Evolutionary conservation across 2,797 vertebrate species (phyloP).

Genomic region (Pseudomugil tenellus): DNA sequence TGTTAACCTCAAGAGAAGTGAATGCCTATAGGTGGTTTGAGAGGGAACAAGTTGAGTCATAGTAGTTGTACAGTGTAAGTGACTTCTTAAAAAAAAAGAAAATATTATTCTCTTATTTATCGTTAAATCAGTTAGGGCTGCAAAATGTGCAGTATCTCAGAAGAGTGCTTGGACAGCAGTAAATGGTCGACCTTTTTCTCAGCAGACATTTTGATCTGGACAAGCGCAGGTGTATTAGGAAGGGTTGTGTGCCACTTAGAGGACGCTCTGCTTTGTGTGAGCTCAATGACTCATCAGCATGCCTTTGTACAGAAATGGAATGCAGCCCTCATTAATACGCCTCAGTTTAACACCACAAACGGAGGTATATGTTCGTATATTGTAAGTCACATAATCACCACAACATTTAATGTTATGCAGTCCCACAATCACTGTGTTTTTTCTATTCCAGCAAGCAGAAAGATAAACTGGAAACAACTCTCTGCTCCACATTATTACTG

Average conservation of each 20-base stretch:
- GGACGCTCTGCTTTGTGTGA: background rate
- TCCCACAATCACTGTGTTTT: background rate
- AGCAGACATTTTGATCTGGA: background rate
- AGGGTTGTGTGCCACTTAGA: background rate
- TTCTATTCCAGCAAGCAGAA: background rate
- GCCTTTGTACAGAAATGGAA: background rate
- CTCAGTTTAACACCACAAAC: background rate
- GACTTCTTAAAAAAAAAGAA: conserved; percentile 11
- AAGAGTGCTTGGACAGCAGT: background rate
- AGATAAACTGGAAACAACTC: background rate
- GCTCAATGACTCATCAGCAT: background rate
- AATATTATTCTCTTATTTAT: background rate
- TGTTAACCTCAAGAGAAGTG: conserved; percentile 62
- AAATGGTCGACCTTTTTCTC: background rate
- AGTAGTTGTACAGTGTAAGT: conserved; percentile 24
- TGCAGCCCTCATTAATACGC: too few species aligned
- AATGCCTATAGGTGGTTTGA: conserved; percentile 58
- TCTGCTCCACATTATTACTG: background rate
- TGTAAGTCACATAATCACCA: background rate
- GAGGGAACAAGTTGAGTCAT: conserved; percentile 55
- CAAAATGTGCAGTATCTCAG: background rate
- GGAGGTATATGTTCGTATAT: background rate
- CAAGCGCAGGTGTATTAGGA: background rate
- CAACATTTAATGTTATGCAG: background rate
- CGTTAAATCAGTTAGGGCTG: background rate